phyloP scores from a whole-genome alignment of 2,113 vertebrate species.

The Cryptomyrus ogoouensis region DNA sequence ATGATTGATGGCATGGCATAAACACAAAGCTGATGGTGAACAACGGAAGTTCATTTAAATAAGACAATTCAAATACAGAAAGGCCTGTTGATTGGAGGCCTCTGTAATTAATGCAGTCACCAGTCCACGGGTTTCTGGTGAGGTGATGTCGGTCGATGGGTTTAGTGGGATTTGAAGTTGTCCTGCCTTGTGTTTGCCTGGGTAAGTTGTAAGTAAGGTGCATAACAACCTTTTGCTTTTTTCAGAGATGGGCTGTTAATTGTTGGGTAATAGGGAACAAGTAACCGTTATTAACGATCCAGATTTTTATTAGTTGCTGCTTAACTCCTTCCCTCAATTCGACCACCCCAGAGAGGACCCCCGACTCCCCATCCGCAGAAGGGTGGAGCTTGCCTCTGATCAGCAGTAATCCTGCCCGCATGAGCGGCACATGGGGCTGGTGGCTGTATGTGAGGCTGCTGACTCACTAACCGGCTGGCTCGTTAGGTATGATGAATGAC shows the following conservation, averaged over 20 bases:
- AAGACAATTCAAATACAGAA: not conserved
- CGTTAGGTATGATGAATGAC: constrained; percentile 48
- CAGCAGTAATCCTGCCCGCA: not conserved
- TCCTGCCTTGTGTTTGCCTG: not conserved
- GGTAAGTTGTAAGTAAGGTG: not conserved
- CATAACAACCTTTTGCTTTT: not conserved
- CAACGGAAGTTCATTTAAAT: not conserved
- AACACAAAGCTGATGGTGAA: not conserved
- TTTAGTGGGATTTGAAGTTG: not conserved
- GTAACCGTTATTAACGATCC: not conserved
- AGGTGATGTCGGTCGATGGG: not conserved
- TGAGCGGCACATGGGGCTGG: not conserved
- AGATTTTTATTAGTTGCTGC: not conserved
- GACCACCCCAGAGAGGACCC: not conserved
- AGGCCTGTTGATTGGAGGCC: not conserved
- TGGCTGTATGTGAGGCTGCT: not conserved
- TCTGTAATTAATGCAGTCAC: not conserved
- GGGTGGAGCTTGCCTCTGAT: not conserved
- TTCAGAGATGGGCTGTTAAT: not conserved
- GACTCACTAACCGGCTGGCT: constrained; percentile 32
- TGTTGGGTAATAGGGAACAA: not conserved
- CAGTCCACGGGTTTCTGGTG: not conserved
- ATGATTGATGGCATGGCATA: constrained; percentile 8
- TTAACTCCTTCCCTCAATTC: not conserved
- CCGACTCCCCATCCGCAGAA: not conserved